These are phyloP conservation scores for Oxyruncus cristatus DNA, from an alignment of 2,113 vertebrate genomes.

Conservation along the genomic window DNA sequence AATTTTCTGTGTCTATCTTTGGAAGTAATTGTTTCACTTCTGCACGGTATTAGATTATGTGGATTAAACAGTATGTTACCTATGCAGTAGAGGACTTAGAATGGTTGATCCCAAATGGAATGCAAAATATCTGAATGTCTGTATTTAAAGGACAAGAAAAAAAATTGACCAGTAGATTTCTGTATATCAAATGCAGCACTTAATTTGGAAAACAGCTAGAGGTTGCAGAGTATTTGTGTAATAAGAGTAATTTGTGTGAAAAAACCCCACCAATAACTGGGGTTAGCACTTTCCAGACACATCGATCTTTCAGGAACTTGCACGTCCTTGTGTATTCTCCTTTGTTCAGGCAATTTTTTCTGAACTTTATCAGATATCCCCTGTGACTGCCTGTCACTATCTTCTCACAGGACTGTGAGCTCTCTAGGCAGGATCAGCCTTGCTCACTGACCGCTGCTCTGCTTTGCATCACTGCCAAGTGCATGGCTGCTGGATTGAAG, in stretches of 20 bases:
- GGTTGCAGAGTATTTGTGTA: background rate
- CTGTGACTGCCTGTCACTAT: background rate
- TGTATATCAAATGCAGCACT: background rate
- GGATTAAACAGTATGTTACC: background rate
- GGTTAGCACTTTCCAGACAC: background rate
- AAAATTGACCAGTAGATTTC: background rate
- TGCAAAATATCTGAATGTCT: background rate
- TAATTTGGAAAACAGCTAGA: background rate
- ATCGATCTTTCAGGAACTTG: background rate
- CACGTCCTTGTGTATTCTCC: background rate
- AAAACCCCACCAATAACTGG: too few species aligned
- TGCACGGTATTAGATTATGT: background rate
- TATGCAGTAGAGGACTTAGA: background rate
- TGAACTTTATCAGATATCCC: background rate
- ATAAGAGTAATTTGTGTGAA: too few species aligned
- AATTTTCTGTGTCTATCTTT: background rate
- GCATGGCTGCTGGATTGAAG: background rate
- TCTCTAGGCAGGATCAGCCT: background rate
- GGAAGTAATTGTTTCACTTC: background rate
- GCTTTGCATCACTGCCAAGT: constrained; percentile 21
- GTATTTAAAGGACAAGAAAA: background rate
- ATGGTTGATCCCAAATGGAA: background rate
- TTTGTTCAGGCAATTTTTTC: background rate
- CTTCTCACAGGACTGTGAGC: background rate
- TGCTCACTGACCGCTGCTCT: background rate